Evolutionary conservation across 2,113 vertebrate species (phyloP), one percentile per base, ranked within the genome.

Genomic region (Blennius ocellaris): DNA sequence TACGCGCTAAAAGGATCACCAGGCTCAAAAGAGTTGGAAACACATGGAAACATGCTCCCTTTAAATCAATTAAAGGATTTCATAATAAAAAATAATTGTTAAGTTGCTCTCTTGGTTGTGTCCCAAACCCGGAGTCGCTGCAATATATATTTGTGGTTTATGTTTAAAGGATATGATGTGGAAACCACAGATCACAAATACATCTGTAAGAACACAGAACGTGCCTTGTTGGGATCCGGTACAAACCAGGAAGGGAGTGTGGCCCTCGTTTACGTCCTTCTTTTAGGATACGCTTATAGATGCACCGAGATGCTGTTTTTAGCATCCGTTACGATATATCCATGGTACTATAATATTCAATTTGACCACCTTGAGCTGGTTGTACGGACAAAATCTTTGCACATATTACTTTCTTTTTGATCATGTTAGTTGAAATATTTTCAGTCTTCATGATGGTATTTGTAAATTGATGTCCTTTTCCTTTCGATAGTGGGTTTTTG

Each of bases 131-230:
- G 7, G 17, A 0, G 1, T 62, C 50, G 62, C 65, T 14, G 16
- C 84, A 74, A 78, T 57, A 53, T 37, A 48, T 11, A 30, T 51
- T 52, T 75, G 50, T 75, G 79, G 59, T 80, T 75, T 66, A 5
- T 37, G 38, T 58, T 80, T 54, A 48, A 79, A 77, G 81, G 82
- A 83, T 74, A 66, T 44, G 6, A 73, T 10, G 7, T 58, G 7
- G 58, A 85, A 82, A 82, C 74, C 73, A 59, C 88, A 83, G 66
- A 82, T 86, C 73, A 64, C 74, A 85, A 73, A 86, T 64, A 64
- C 5, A 10, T 52, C 37, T 60, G 62, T 69, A 48, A 36, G 37
- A 12, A 63, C 69, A 88, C 76, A 87, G 67, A 77, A 77, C 38
- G 36, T 40, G 14, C 56, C 39, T 64, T 86, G 87, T 87, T 54